A percentile compares a stretch with the other conserved stretches of the same genome.
Conservation (phyloP, 1,140 invertebrate species). For the Cotesia typhae region DNA sequence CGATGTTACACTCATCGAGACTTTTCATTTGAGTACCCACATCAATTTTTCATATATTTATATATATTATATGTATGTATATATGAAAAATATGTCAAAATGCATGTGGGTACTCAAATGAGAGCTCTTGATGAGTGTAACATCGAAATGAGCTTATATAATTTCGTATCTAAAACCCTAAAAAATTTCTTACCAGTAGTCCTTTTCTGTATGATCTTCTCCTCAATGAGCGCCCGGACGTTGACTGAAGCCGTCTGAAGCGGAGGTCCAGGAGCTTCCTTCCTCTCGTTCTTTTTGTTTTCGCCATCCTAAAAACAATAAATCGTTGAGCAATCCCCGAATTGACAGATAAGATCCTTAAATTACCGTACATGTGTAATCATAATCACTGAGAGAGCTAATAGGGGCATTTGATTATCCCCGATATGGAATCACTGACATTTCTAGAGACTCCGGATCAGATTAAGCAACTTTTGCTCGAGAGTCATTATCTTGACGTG, state of each 20-base stretch:
- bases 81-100: too few species aligned
- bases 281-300: conserved; percentile 85
- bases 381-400: conserved; percentile 58
- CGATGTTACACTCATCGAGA: too few species aligned
- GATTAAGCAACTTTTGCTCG: too few species aligned
- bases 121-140: too few species aligned
- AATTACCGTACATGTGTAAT: too few species aligned
- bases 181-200: conserved; percentile 61
- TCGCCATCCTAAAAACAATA: conserved; percentile 77
- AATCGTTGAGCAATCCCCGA: conserved; percentile 15
- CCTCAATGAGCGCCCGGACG: conserved; percentile 87
- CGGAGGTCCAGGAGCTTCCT: conserved; percentile 80
- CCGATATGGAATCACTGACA: conserved; percentile 46
- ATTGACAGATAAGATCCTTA: too few species aligned
- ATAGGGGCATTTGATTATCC: conserved; percentile 62
- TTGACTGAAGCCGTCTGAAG: conserved; percentile 88
- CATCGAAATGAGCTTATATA: too few species aligned
- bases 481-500: not conserved
- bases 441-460: not conserved
- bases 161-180: too few species aligned
- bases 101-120: too few species aligned
- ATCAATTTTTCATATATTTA: too few species aligned
- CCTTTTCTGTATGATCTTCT: conserved; percentile 89
- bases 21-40: too few species aligned
- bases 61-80: too few species aligned